A percentile compares a stretch with the other conserved stretches of the same genome.
Conservation (phyloP, 2,113 vertebrate genomes). For the Ophthalmolycus amberensis region DNA sequence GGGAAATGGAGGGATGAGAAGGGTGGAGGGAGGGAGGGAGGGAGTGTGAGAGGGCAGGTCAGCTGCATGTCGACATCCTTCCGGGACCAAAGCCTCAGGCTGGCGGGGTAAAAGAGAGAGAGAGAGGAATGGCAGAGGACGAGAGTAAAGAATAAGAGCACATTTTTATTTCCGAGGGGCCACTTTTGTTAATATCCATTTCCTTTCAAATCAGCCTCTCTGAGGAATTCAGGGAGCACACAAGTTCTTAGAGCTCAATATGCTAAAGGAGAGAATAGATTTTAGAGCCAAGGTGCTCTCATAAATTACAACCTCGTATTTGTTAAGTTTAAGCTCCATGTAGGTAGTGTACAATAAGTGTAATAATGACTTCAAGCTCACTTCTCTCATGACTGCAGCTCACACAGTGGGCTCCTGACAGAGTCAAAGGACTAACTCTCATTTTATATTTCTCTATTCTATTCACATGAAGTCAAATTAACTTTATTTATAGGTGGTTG, state of each 20-base stretch:
- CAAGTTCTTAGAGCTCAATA: conserved; percentile 16
- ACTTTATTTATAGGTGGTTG: not conserved
- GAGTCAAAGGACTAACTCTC: not conserved
- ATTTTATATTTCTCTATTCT: not conserved
- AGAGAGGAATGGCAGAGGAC: not conserved
- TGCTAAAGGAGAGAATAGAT: not conserved
- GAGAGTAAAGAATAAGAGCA: not conserved
- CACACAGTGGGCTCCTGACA: not conserved
- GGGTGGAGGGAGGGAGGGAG: conserved; percentile 5
- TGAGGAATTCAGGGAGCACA: conserved; percentile 23
- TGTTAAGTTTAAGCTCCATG: not conserved
- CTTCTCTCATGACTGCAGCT: not conserved
- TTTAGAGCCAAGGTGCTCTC: not conserved
- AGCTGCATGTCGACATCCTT: conserved; percentile 69
- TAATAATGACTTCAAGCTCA: not conserved
- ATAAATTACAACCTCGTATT: not conserved
- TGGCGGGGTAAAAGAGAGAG: conserved; percentile 33
- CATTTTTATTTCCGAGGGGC: conserved; percentile 41
- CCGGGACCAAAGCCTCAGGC: conserved; percentile 60
- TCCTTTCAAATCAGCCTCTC: conserved; percentile 40
- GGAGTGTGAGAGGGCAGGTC: conserved; percentile 60
- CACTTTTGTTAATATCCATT: conserved; percentile 41
- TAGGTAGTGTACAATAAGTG: not conserved
- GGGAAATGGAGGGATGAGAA: conserved; percentile 74
- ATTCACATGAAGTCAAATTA: not conserved